Percentiles rank a stretch among this genome's conserved stretches.
phyloP scores from a whole-genome alignment of 2,113 vertebrate species.

The Malurus cyaneus region DNA sequence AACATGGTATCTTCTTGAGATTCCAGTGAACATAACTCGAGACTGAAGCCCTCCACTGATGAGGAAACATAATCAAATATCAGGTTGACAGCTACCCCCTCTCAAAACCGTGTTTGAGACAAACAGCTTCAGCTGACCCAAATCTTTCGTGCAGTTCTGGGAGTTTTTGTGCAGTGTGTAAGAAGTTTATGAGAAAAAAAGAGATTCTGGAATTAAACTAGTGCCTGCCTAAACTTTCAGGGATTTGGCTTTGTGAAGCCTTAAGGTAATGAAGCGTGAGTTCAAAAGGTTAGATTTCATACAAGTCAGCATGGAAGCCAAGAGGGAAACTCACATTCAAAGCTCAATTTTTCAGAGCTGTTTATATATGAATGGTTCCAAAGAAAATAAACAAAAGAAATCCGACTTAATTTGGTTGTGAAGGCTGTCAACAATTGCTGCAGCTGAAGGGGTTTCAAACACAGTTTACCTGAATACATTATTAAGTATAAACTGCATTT shows the following conservation, averaged over 20 bases:
- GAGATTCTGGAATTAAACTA: neutral
- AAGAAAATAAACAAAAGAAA: neutral
- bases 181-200: neutral
- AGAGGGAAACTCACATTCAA: neutral
- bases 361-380: neutral
- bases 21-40: neutral
- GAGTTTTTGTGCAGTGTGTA: neutral
- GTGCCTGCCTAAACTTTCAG: neutral
- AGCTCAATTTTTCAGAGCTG: neutral
- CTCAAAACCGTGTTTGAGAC: neutral
- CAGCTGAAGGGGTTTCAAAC: neutral
- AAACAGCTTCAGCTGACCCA: neutral
- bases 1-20: neutral
- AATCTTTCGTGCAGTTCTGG: neutral
- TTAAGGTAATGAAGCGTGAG: neutral
- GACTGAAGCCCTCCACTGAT: neutral
- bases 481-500: neutral
- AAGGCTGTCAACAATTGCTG: neutral
- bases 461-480: neutral
- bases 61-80: neutral
- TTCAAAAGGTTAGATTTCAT: constrained; percentile 23
- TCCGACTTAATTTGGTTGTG: neutral
- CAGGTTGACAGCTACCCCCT: neutral
- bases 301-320: neutral
- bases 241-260: neutral